Conservation (phyloP, 1,140 invertebrate genomes). For the Samia ricini region DNA sequence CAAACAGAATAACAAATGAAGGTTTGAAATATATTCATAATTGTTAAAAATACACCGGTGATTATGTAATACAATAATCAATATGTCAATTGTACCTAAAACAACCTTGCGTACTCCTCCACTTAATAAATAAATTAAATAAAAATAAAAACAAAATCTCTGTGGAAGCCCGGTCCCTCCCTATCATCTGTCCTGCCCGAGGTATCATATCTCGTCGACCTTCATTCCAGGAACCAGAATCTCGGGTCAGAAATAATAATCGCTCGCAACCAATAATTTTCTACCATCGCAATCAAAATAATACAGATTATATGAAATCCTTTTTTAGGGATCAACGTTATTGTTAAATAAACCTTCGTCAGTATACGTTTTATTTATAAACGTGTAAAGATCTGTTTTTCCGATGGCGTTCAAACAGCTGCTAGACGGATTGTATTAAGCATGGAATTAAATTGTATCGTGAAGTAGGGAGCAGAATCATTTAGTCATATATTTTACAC, state of each 20-base stretch:
- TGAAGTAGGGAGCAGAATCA: no score
- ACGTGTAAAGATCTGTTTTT: no score
- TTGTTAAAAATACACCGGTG: no score
- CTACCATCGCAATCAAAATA: constrained; percentile 56
- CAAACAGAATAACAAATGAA: no score
- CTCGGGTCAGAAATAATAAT: constrained; percentile 44
- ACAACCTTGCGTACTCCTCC: neutral
- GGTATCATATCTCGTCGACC: constrained; percentile 32
- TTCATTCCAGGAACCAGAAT: constrained; percentile 43
- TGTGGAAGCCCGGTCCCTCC: constrained; percentile 41
- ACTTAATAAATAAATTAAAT: neutral
- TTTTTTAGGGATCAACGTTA: constrained; percentile 20
- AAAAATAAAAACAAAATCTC: constrained; percentile 29
- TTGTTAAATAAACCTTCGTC: neutral
- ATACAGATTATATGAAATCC: constrained; percentile 43
- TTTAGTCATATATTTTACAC: no score
- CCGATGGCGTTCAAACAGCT: no score
- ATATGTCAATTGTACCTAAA: no score
- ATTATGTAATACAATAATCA: no score
- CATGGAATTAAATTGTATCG: no score
- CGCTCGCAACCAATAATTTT: constrained; percentile 43
- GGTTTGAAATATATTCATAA: no score
- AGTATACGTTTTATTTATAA: neutral
- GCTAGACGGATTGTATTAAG: no score
- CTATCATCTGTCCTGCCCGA: constrained; percentile 41